Percentiles rank a stretch among this genome's conserved stretches.
Evolutionary conservation across 2,888 invertebrate species (phyloP).

Genomic region (Aproaerema taeniolella): DNA sequence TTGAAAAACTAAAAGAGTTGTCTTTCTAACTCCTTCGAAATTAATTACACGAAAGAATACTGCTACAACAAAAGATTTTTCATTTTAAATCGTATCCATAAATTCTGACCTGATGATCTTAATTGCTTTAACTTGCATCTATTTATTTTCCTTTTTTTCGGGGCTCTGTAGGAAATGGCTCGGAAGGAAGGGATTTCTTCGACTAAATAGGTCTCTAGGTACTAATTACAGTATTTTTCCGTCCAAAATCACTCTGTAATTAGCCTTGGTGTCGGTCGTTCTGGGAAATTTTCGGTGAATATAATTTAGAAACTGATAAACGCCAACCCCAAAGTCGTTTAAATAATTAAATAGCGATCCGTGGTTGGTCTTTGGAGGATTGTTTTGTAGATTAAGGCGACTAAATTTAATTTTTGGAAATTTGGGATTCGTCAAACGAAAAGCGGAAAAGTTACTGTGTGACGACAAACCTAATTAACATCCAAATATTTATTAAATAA

Average conservation of each 20-base stretch:
- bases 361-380: not conserved
- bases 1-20: too few relatives aligned
- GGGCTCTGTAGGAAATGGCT: conserved; percentile 56
- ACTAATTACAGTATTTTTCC: conserved; percentile 50
- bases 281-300: not conserved
- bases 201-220: conserved; percentile 52
- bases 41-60: conserved; percentile 14
- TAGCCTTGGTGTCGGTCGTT: not conserved
- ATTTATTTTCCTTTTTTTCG: conserved; percentile 45
- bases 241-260: conserved; percentile 11
- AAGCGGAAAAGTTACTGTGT: too few relatives aligned
- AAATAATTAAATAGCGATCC: not conserved
- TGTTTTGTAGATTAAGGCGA: too few relatives aligned
- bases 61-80: conserved; percentile 28
- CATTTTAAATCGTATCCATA: conserved; percentile 40
- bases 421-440: too few relatives aligned
- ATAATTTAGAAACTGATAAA: conserved; percentile 2
- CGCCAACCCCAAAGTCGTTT: not conserved
- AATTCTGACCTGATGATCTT: conserved; percentile 49
- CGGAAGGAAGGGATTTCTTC: conserved; percentile 59
- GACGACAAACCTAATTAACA: too few relatives aligned
- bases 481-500: too few relatives aligned
- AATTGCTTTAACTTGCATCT: conserved; percentile 51
- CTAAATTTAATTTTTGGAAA: too few relatives aligned
- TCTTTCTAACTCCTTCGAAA: too few relatives aligned